Base-by-base conservation (phyloP, 2,888 invertebrate species). In the Agapostemon virescens region DNA sequence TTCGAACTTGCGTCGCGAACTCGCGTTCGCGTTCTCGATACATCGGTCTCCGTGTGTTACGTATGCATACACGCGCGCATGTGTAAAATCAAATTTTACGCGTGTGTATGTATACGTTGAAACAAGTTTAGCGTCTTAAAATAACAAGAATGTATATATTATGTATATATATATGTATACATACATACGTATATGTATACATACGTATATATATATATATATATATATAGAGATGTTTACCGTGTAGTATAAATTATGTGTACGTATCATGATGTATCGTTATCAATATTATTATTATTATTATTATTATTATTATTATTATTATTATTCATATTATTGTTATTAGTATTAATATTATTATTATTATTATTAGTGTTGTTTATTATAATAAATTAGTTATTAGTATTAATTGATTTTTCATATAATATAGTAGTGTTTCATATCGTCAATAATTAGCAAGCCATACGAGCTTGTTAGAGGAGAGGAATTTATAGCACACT, bases 181-280 rank as follows among this genome's bases (percentile, higher is more conserved):
- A n/a, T n/a, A n/a, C n/a, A n/a, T n/a, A n/a, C n/a, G n/a, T n/a
- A n/a, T n/a, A n/a, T n/a, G n/a, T n/a, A n/a, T n/a, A n/a, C n/a
- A n/a, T n/a, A n/a, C n/a, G n/a, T n/a, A n/a, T n/a, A n/a, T n/a
- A n/a, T n/a, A n/a, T 7, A 38, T 38, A n/a, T 49, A 3, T 23
- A 15, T 55, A 7, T 55, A 6, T 55, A 55, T 55, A 55, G 26
- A 55, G 26, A 55, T 55, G 55, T 88, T 84, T 82, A 92, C 91
- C 90, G 91, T 90, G 88, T 90, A 93, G 90, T 92, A 92, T 93
- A 93, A 91, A 92, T 93, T 89, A 89, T 89, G 84, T 84, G 86
- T 91, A 87, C 91, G 91, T 91, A 87, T 85, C 84, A 88, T 91
- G 88, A 92, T 92, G 92, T 92, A 87, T 84, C 77, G 77, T 85